These are phyloP conservation scores for Danio kyathit DNA, from an alignment of 2,797 vertebrate species.

Conservation along the genomic window DNA sequence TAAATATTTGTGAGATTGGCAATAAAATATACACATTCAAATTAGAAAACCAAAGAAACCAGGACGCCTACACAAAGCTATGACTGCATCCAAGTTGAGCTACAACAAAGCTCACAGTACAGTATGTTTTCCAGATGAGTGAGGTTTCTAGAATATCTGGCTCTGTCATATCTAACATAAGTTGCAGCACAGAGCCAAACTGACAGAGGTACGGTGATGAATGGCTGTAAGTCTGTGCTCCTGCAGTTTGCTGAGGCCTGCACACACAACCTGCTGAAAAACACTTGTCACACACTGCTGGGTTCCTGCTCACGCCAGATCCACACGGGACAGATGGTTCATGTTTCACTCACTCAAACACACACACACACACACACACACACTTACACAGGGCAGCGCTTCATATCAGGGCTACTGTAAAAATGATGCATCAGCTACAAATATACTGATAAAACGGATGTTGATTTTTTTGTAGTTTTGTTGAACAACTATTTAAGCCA, in stretches of 20 bases:
- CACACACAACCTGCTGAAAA: conserved; percentile 45
- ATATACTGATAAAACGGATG: not conserved
- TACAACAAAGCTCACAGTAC: not conserved
- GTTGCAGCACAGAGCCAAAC: not conserved
- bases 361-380: conserved; percentile 33
- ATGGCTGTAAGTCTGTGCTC: conserved; percentile 22
- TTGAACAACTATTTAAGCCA: not conserved
- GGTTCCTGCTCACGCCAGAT: conserved; percentile 18
- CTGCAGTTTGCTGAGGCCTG: conserved; percentile 30
- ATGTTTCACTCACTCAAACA: conserved; percentile 28
- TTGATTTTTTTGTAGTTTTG: not conserved
- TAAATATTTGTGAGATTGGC: not conserved
- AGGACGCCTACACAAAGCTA: not conserved
- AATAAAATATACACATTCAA: not conserved
- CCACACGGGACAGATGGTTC: conserved; percentile 50
- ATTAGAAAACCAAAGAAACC: not conserved
- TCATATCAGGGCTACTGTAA: not conserved
- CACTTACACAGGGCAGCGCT: conserved; percentile 1
- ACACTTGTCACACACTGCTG: conserved; percentile 51
- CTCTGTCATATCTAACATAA: conserved; percentile 10
- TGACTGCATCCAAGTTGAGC: not conserved
- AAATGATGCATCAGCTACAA: conserved; percentile 7
- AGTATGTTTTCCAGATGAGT: not conserved
- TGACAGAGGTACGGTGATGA: conserved; percentile 44
- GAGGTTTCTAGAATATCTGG: not conserved